phyloP scores from a whole-genome alignment of 2,113 vertebrate species.

The Microtus ochrogaster region DNA sequence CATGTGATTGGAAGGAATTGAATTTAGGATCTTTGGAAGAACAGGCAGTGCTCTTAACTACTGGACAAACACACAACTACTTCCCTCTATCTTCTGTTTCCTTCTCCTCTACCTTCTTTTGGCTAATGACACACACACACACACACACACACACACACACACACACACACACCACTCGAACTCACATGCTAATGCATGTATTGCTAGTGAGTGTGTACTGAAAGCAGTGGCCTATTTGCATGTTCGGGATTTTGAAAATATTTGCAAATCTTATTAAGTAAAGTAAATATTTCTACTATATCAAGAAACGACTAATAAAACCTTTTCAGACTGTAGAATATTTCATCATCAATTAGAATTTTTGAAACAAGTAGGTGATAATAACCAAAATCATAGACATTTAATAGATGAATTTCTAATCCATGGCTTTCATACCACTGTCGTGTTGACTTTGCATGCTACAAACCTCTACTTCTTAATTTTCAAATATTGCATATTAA shows the following conservation, averaged over 20 bases:
- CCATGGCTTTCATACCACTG: not conserved
- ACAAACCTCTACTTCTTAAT: not conserved
- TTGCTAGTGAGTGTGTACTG: not conserved
- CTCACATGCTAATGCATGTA: not conserved
- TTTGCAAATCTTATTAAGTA: not conserved
- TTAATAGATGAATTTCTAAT: not conserved
- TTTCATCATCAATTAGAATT: conserved; percentile 19
- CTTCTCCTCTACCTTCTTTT: not conserved
- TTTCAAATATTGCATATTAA: not conserved
- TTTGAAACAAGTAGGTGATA: not conserved
- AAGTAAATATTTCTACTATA: conserved; percentile 10
- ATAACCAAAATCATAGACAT: not conserved
- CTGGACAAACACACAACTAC: not conserved
- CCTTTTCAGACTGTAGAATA: not conserved
- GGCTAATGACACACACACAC: not conserved
- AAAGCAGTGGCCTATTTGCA: not conserved
- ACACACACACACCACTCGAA: not conserved
- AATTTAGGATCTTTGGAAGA: no score
- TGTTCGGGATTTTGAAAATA: not conserved
- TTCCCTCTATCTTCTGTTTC: not conserved
- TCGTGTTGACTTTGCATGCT: not conserved
- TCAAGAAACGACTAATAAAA: not conserved
- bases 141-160: not conserved
- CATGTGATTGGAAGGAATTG: no score
- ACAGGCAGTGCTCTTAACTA: no score